Evolutionary conservation across 2,888 invertebrate genomes (phyloP).

Genomic region (Diadegma fenestrale): DNA sequence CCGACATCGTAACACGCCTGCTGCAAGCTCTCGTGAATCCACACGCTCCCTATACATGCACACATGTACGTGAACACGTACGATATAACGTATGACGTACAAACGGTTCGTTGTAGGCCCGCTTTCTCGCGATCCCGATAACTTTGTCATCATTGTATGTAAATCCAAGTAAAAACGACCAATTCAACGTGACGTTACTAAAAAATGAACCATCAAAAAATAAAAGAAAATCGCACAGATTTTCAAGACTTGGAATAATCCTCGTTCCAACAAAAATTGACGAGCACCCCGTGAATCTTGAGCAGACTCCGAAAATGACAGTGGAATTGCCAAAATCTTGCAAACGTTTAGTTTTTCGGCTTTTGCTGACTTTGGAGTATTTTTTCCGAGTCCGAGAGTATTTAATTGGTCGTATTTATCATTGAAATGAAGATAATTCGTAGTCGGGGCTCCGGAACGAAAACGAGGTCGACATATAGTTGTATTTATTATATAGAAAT

Average conservation of each 20-base stretch:
- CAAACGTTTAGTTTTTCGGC: background rate
- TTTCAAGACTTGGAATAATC: too few species aligned
- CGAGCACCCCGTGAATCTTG: background rate
- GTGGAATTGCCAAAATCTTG: background rate
- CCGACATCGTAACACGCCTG: slow-evolving; percentile 59
- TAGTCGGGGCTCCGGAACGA: background rate
- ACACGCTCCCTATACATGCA: background rate
- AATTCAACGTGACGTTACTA: background rate
- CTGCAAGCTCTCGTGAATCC: slow-evolving; percentile 32
- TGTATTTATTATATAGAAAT: slow-evolving; percentile 15
- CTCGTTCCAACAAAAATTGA: background rate
- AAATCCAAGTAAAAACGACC: background rate
- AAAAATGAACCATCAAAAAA: background rate
- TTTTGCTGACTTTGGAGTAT: background rate
- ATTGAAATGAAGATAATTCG: slow-evolving; percentile 5
- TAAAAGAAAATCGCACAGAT: too few species aligned
- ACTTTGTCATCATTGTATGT: slow-evolving; percentile 60
- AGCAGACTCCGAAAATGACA: background rate
- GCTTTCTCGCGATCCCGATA: slow-evolving; percentile 47
- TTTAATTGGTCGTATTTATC: slow-evolving; percentile 13
- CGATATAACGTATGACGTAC: slow-evolving; percentile 44
- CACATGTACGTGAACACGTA: slow-evolving; percentile 14
- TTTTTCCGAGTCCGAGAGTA: background rate
- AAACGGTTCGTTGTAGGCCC: slow-evolving; percentile 28
- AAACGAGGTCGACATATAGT: slow-evolving; percentile 9